Percentiles rank a stretch among this genome's conserved stretches.
phyloP scores from a whole-genome alignment of 2,888 invertebrate genomes.

The Monochamus alternatus region DNA sequence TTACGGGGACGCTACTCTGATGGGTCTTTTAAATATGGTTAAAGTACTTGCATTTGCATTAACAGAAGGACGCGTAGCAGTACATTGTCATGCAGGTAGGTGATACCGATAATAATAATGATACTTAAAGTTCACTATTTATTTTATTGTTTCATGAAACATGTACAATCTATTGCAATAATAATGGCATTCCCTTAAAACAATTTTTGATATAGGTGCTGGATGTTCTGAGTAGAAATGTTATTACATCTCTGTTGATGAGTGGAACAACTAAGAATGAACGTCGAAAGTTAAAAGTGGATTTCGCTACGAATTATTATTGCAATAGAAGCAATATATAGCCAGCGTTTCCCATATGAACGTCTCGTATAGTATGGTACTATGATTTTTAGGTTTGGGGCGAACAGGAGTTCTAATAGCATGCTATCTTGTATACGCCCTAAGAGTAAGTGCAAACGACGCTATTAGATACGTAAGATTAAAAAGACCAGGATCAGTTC shows the following conservation, averaged over 20 bases:
- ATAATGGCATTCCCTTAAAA: too few species aligned
- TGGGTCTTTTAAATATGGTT: conserved; percentile 89
- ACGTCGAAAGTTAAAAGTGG: too few species aligned
- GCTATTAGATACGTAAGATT: conserved; percentile 86
- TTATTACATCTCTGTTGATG: too few species aligned
- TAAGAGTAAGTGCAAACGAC: conserved; percentile 83
- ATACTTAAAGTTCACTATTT: not conserved
- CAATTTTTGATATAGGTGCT: too few species aligned
- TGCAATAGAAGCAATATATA: not conserved
- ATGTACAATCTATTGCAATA: too few species aligned
- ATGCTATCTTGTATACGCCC: conserved; percentile 87
- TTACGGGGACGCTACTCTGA: conserved; percentile 85
- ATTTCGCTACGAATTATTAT: too few species aligned
- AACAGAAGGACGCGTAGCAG: conserved; percentile 85
- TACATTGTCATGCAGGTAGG: conserved; percentile 91
- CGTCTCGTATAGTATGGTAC: too few species aligned
- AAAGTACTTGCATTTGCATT: conserved; percentile 90
- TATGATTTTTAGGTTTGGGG: conserved; percentile 76
- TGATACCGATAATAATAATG: not conserved
- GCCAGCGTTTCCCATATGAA: not conserved
- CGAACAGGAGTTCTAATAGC: conserved; percentile 91
- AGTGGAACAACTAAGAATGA: too few species aligned
- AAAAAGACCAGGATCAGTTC: conserved; percentile 85
- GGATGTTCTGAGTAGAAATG: too few species aligned
- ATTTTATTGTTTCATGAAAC: not conserved